Evolutionary conservation across 2,797 vertebrate genomes (phyloP), one percentile per base, ranked within the genome.

Genomic region (Sphenodon punctatus): DNA sequence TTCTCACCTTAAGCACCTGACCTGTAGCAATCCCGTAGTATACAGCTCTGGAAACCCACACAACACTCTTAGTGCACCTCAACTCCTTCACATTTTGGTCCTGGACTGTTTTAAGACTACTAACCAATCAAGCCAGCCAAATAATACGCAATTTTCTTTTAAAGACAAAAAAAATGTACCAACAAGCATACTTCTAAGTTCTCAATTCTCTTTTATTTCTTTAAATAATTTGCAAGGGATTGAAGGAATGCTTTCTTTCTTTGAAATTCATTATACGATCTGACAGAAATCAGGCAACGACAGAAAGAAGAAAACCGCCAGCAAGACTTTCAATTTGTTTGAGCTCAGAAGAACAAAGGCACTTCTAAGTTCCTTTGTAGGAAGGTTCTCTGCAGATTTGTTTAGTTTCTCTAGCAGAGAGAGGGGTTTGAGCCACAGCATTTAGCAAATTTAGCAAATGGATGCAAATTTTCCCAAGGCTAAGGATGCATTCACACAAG

Each of bases 311-410:
- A 41, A 6, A 65, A 51, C 39, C 70, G 30, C 45, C 80, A 90
- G 65, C 59, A 70, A 60, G 17, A 39, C 76, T 93, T 89, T 89
- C 65, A 76, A 1, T 58, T 34, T 60, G 19, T 38, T 9, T 75
- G 70, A 74, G 71, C 49, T 13, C 49, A 66, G 67, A 70, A 75
- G 59, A 86, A 84, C 55, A 82, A 88, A 84, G 64, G 80, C 45
- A 45, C 78, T 60, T 70, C 64, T 67, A 20, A 82, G 87, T 67
- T 85, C 65, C 25, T 81, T 77, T 61, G 46, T 69, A 32, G 61
- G 64, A 12, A 49, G 41, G 10, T 82, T 69, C 51, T 84, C 59
- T 41, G 64, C 58, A 38, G 39, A 76, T 41, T 15, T 51, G 48
- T 59, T 75, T 80, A 65, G 36, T 45, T 51, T 34, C 5, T 51